phyloP scores from a whole-genome alignment of 2,888 invertebrate genomes.

The Cecidostiba fungosa region DNA sequence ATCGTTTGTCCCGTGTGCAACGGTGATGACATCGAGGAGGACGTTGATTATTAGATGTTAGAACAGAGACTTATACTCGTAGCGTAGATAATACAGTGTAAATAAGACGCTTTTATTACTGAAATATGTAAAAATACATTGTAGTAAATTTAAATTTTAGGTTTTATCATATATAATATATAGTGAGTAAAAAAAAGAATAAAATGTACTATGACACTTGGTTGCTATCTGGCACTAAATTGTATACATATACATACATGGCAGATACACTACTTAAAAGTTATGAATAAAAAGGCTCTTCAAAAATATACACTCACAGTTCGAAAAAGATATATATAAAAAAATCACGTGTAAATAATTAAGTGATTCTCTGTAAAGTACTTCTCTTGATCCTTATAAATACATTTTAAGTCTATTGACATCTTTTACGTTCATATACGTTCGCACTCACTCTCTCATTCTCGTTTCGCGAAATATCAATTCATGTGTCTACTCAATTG shows the following conservation, averaged over 20 bases:
- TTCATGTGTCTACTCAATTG: slow-evolving; percentile 69
- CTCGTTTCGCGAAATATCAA: slow-evolving; percentile 55
- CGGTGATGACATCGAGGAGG: slow-evolving; percentile 35
- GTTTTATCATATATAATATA: slow-evolving; percentile 36
- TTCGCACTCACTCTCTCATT: background rate
- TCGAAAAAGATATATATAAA: slow-evolving; percentile 54
- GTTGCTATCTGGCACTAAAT: slow-evolving; percentile 53
- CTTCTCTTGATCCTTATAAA: slow-evolving; percentile 37
- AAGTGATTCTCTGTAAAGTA: slow-evolving; percentile 43
- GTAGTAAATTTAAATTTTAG: slow-evolving; percentile 47
- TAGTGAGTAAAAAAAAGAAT: slow-evolving; percentile 36
- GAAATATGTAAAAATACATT: slow-evolving; percentile 56
- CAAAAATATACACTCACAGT: slow-evolving; percentile 57
- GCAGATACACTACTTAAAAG: slow-evolving; percentile 40
- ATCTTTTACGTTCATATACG: background rate
- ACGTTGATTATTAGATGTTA: slow-evolving; percentile 22
- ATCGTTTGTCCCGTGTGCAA: slow-evolving; percentile 68
- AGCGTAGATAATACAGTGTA: slow-evolving; percentile 27
- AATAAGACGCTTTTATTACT: slow-evolving; percentile 60
- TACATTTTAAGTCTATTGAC: slow-evolving; percentile 3
- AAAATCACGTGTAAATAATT: slow-evolving; percentile 50
- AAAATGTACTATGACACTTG: slow-evolving; percentile 53
- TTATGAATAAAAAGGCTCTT: slow-evolving; percentile 46
- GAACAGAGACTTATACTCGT: slow-evolving; percentile 16
- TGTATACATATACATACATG: slow-evolving; percentile 34